Percentiles rank a stretch among this genome's conserved stretches.
Evolutionary conservation across 2,113 vertebrate genomes (phyloP).

Genomic region (Electrona antarctica): DNA sequence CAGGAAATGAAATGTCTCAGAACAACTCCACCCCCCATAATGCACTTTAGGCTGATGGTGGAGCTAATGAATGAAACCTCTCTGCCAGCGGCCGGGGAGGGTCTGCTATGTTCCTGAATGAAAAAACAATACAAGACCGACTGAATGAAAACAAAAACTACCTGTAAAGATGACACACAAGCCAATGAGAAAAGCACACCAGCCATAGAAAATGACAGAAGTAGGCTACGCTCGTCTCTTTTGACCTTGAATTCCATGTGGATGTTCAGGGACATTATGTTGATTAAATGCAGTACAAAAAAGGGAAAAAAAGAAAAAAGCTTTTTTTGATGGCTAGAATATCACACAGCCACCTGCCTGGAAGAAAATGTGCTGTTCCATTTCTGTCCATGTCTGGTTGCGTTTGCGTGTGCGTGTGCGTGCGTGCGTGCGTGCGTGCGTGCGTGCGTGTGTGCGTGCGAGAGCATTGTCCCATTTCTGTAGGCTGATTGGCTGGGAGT

Average conservation of each 20-base stretch:
- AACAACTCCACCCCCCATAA: conserved; percentile 6
- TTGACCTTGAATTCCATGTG: conserved; percentile 14
- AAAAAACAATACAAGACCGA: background rate
- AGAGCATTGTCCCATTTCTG: conserved; percentile 46
- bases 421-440: too few relatives aligned
- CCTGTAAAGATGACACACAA: conserved; percentile 1
- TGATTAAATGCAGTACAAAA: conserved; percentile 1
- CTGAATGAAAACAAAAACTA: background rate
- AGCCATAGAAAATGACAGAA: background rate
- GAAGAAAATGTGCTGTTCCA: conserved; percentile 61
- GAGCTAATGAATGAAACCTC: conserved; percentile 33
- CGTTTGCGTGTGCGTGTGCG: background rate
- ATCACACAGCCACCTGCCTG: conserved; percentile 47
- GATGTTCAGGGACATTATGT: conserved; percentile 3
- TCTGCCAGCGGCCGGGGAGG: background rate
- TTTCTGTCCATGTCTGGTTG: conserved; percentile 30
- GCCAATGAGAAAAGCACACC: background rate
- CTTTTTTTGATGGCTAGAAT: conserved; percentile 62
- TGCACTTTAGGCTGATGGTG: background rate
- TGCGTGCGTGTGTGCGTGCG: too few relatives aligned
- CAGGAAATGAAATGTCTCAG: conserved; percentile 54
- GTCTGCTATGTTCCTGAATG: too few relatives aligned
- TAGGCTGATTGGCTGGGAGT: conserved; percentile 66
- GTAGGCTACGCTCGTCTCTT: too few relatives aligned
- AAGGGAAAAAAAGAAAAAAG: conserved; percentile 15